phyloP scores from a whole-genome alignment of 2,797 vertebrate genomes.

The Rhabdophis nuchalis region DNA sequence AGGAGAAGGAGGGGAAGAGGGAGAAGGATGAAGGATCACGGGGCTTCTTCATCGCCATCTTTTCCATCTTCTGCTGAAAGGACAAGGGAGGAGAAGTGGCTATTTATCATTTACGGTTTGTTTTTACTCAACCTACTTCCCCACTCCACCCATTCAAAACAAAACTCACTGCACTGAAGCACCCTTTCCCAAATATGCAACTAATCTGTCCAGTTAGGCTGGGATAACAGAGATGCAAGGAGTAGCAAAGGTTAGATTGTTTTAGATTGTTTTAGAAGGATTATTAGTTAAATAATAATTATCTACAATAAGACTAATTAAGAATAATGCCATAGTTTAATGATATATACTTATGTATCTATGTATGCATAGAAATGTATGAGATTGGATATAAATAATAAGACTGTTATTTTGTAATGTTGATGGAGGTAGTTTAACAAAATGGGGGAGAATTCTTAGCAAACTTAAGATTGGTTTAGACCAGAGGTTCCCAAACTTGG shows the following conservation, averaged over 20 bases:
- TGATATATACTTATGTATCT: too few species aligned
- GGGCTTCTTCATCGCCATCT: neutral
- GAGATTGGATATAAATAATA: too few species aligned
- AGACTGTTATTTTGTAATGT: too few species aligned
- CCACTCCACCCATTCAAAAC: neutral
- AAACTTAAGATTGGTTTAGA: too few species aligned
- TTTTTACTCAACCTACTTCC: neutral
- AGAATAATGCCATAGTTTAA: too few species aligned
- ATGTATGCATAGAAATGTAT: too few species aligned
- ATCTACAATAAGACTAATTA: too few species aligned
- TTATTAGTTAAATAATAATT: too few species aligned
- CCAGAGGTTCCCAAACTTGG: too few species aligned
- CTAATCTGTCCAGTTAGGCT: neutral
- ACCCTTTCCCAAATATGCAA: neutral
- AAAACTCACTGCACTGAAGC: neutral
- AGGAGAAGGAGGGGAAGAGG: neutral
- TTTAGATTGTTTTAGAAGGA: too few species aligned
- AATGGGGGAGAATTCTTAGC: too few species aligned
- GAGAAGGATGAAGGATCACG: neutral
- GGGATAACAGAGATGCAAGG: neutral
- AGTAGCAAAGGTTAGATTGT: neutral
- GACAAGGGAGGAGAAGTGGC: neutral
- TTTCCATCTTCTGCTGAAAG: neutral
- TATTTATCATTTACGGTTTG: neutral
- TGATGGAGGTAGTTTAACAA: too few species aligned